Conservation (phyloP, 2,888 invertebrate genomes). For the Helleia helle region DNA sequence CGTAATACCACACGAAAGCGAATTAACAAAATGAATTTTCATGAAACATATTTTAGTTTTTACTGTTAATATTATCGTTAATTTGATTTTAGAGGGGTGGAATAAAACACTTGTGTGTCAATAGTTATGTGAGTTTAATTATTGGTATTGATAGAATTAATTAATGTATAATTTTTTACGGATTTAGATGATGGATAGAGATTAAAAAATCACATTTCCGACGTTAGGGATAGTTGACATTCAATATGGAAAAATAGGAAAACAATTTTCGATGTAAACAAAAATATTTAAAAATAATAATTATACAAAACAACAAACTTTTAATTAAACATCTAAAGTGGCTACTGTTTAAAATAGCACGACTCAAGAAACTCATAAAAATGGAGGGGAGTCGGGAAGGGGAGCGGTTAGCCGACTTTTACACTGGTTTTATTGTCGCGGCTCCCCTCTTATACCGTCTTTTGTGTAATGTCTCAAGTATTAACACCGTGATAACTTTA, state of each 20-base stretch:
- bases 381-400: constrained; percentile 41
- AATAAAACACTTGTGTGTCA: too few relatives aligned
- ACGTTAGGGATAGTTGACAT: too few relatives aligned
- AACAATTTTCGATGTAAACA: not conserved
- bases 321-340: constrained; percentile 45
- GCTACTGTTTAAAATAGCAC: constrained; percentile 19
- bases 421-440: constrained; percentile 65
- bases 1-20: too few relatives aligned
- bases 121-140: too few relatives aligned
- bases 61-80: too few relatives aligned
- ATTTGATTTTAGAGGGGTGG: too few relatives aligned
- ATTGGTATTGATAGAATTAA: too few relatives aligned
- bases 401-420: constrained; percentile 62
- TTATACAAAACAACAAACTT: constrained; percentile 27
- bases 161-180: too few relatives aligned
- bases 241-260: too few relatives aligned
- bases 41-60: too few relatives aligned
- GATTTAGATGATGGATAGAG: too few relatives aligned
- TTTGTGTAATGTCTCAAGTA: constrained; percentile 62
- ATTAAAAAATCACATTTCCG: too few relatives aligned
- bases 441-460: constrained; percentile 54
- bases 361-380: constrained; percentile 50
- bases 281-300: not conserved
- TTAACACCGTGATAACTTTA: constrained; percentile 62
- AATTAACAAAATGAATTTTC: constrained; percentile 14